phyloP scores from a whole-genome alignment of 2,888 invertebrate species.

The Drosophila paramelanica region DNA sequence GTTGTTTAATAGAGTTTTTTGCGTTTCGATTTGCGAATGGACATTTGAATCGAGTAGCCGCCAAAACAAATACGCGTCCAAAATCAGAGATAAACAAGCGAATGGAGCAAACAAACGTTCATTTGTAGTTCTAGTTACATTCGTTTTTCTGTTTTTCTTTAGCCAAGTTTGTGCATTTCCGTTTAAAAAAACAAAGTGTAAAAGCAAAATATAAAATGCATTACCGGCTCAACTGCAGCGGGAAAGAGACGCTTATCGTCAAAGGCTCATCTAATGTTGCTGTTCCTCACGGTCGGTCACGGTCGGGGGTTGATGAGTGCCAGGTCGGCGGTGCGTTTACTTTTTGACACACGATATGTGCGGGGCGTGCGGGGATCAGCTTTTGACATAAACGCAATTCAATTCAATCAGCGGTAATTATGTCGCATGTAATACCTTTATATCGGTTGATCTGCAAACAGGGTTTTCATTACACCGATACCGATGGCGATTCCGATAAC shows the following conservation, averaged over 20 bases:
- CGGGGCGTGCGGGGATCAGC: constrained; percentile 50
- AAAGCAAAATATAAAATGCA: background rate
- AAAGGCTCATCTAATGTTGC: constrained; percentile 33
- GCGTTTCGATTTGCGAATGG: background rate
- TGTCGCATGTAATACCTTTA: constrained; percentile 50
- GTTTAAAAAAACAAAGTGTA: constrained; percentile 17
- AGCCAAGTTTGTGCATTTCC: constrained; percentile 53
- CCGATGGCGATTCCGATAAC: constrained; percentile 36
- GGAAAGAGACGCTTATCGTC: constrained; percentile 47
- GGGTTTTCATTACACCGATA: constrained; percentile 40
- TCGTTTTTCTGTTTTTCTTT: constrained; percentile 11
- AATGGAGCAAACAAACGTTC: constrained; percentile 11
- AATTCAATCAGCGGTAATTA: constrained; percentile 80
- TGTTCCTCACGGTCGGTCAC: background rate
- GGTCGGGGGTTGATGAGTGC: constrained; percentile 14
- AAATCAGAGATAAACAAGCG: constrained; percentile 30
- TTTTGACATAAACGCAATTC: constrained; percentile 44
- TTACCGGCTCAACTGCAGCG: constrained; percentile 1
- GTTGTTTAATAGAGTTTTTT: constrained; percentile 18
- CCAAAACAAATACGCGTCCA: constrained; percentile 32
- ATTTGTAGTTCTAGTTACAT: constrained; percentile 23
- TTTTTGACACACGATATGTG: constrained; percentile 73
- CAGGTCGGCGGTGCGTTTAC: constrained; percentile 49
- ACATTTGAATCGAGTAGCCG: constrained; percentile 10
- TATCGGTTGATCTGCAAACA: constrained; percentile 35